Percentiles rank a stretch among this genome's conserved stretches.
Conservation (phyloP, 2,888 invertebrate genomes). For the Antheraea yamamai region DNA sequence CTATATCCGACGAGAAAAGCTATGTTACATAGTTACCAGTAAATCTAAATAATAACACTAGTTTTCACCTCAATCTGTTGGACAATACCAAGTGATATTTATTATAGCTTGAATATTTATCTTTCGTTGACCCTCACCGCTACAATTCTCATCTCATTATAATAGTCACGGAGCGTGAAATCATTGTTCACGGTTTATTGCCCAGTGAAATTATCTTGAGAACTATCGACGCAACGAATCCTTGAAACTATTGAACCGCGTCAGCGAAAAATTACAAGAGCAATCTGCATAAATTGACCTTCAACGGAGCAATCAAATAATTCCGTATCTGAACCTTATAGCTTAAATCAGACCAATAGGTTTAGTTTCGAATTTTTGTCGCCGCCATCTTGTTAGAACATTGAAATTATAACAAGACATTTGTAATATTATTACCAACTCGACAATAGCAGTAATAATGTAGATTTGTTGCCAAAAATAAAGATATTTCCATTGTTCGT, state of each 20-base stretch:
- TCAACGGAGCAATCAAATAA: background rate
- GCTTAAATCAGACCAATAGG: background rate
- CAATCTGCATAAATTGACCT: background rate
- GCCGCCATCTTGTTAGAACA: too few relatives aligned
- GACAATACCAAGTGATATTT: constrained; percentile 34
- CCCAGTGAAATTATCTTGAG: constrained; percentile 18
- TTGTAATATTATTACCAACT: too few relatives aligned
- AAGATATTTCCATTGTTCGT: background rate
- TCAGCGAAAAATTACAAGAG: background rate
- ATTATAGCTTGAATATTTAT: constrained; percentile 47
- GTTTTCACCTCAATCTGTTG: constrained; percentile 39
- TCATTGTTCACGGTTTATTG: constrained; percentile 37
- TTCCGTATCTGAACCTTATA: background rate
- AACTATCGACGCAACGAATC: constrained; percentile 21
- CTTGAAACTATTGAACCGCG: constrained; percentile 17
- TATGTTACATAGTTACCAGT: background rate
- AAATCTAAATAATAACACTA: constrained; percentile 31
- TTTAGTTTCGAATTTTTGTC: background rate
- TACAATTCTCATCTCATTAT: constrained; percentile 44
- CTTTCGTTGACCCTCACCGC: constrained; percentile 48
- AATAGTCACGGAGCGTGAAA: constrained; percentile 34
- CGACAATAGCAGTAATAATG: too few relatives aligned
- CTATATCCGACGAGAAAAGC: background rate
- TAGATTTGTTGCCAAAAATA: too few relatives aligned
- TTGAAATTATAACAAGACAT: too few relatives aligned